phyloP scores from a whole-genome alignment of 2,888 invertebrate species.

The Crepidodera aurea region DNA sequence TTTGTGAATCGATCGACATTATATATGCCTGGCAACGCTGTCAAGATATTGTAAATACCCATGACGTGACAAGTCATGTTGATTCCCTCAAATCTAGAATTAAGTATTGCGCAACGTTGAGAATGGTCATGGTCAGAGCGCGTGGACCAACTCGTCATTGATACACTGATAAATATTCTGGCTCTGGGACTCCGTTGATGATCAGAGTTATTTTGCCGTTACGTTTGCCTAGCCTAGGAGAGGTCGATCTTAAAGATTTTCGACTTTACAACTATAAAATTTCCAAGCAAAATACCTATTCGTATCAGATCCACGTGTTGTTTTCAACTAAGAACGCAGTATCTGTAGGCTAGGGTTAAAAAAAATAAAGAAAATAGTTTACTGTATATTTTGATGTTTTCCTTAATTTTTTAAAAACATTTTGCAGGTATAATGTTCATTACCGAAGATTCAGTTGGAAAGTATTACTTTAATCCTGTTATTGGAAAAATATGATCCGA shows the following conservation, averaged over 20 bases:
- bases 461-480: too few species aligned
- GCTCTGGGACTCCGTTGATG: conserved; percentile 4
- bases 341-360: neutral
- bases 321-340: neutral
- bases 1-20: conserved; percentile 16
- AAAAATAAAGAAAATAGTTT: too few species aligned
- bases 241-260: too few species aligned
- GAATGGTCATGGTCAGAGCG: conserved; percentile 55
- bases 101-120: conserved; percentile 55
- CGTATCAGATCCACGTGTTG: too few species aligned
- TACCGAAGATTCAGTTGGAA: too few species aligned
- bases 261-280: too few species aligned
- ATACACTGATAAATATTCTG: conserved; percentile 46
- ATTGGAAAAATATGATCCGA: too few species aligned
- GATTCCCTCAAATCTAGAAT: conserved; percentile 53
- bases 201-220: neutral
- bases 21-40: conserved; percentile 27
- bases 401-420: too few species aligned
- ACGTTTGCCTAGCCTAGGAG: neutral
- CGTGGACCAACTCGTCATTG: conserved; percentile 46
- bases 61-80: conserved; percentile 51
- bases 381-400: too few species aligned
- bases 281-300: too few species aligned
- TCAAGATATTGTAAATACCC: conserved; percentile 50
- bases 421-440: too few species aligned